Evolutionary conservation across 2,797 vertebrate species (phyloP), one percentile per base, ranked within the genome.

Genomic region (Rallus crepitans): DNA sequence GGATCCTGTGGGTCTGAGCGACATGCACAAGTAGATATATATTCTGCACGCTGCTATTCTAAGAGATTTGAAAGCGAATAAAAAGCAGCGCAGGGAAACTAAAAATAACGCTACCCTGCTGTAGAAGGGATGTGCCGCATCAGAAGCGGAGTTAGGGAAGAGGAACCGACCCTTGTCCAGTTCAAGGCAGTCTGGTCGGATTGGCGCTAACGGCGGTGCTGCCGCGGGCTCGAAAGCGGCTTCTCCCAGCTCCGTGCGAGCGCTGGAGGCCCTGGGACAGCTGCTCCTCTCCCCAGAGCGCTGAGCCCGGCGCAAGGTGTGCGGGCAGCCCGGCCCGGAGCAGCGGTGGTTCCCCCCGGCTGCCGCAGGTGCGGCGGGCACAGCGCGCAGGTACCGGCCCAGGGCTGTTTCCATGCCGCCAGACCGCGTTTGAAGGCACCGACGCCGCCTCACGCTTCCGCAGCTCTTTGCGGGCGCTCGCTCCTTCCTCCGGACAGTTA

Each of bases 31-130:
- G 65, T 23, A 48, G 64, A 78, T 81, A 45, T 48, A 52, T 64
- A 70, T 80, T 91, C 79, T 89, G 55, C 85, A 16, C 3, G 21
- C 72, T 81, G 87, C 87, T 95, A 81, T 94, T 86, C 80, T 70
- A 57, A 93, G 93, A 52, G 24, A 69, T 40, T 75, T 90, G 78
- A 93, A 93, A 85, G 66, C 2, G 31, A 88, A 90, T 81, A 87
- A 94, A 95, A 94, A 90, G 13, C 72, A 80, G 85, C 53, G 25
- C 59, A 61, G 42, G 35, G 48, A 78, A 64, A 72, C 88, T 88
- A 96, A 96, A 95, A 95, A 94, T 95, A 96, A 69, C 33, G 3
- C 52, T 35, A 15, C 60, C 30, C 4, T 60, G 90, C 79, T 64
- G 57, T 33, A 66, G 80, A 57, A 86, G 70, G 61, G 57, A 61